Percentiles rank a stretch among this genome's conserved stretches.
These are phyloP conservation scores for Ferrisia virgata DNA, from an alignment of 2,888 invertebrate species.

Conservation along the genomic window DNA sequence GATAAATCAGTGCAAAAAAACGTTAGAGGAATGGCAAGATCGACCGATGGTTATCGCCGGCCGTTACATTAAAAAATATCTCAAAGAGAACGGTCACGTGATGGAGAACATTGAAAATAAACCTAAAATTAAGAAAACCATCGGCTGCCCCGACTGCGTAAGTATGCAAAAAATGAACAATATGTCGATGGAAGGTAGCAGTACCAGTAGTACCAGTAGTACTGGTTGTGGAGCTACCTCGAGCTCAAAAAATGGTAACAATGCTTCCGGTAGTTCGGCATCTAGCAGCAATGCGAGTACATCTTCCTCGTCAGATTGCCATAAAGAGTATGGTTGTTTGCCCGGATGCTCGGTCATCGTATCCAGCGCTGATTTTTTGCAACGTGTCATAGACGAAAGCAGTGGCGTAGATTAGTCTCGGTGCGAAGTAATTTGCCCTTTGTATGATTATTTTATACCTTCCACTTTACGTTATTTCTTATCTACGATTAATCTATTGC, in stretches of 20 bases:
- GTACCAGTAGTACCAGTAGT: not conserved
- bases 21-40: constrained; percentile 84
- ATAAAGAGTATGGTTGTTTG: not conserved
- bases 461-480: no score
- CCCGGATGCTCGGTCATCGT: constrained; percentile 37
- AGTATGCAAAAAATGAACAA: constrained; percentile 4
- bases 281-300: not conserved
- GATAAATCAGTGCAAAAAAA: constrained; percentile 83
- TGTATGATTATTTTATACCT: no score
- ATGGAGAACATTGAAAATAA: constrained; percentile 10
- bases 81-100: constrained; percentile 60
- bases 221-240: not conserved
- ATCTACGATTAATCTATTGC: no score
- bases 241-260: not conserved
- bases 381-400: constrained; percentile 35
- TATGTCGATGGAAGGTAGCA: not conserved
- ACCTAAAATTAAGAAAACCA: not conserved
- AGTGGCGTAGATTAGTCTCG: constrained; percentile 2
- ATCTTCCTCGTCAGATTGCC: not conserved
- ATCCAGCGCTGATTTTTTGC: not conserved
- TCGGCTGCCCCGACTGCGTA: constrained; percentile 25
- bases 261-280: not conserved
- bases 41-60: constrained; percentile 82
- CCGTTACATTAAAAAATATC: constrained; percentile 75
- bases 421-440: no score